phyloP scores from a whole-genome alignment of 2,888 invertebrate genomes.

The Drosophila kuntzei region DNA sequence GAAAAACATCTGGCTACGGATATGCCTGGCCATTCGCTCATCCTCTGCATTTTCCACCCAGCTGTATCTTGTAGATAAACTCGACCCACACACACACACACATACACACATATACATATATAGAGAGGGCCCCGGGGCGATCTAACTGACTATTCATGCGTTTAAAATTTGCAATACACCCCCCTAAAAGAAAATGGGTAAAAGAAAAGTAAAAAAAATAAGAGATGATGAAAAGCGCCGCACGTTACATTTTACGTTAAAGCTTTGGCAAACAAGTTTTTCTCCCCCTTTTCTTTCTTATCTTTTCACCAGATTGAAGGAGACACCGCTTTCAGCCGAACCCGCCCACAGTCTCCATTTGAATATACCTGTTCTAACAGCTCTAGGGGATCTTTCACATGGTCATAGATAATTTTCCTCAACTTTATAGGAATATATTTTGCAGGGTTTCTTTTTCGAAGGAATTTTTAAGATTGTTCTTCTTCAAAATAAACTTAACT shows the following conservation, averaged over 20 bases:
- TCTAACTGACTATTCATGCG: conserved; percentile 76
- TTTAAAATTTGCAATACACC: conserved; percentile 77
- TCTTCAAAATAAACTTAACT: too few species aligned
- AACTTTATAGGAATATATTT: not conserved
- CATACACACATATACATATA: conserved; percentile 4
- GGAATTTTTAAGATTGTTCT: not conserved
- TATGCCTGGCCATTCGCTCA: conserved; percentile 59
- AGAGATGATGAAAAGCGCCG: conserved; percentile 68
- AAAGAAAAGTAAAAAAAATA: conserved; percentile 18
- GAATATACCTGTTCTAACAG: conserved; percentile 48
- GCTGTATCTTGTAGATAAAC: conserved; percentile 73
- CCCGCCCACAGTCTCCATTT: not conserved
- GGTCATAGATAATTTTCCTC: not conserved
- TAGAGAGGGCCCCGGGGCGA: conserved; percentile 45
- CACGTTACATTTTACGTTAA: conserved; percentile 70
- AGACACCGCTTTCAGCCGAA: conserved; percentile 28
- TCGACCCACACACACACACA: conserved; percentile 27
- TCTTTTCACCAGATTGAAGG: conserved; percentile 61
- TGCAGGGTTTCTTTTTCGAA: not conserved
- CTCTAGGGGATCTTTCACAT: not conserved
- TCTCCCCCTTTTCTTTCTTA: conserved; percentile 21
- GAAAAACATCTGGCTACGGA: conserved; percentile 77
- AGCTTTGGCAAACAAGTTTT: conserved; percentile 61
- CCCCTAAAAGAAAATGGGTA: conserved; percentile 55
- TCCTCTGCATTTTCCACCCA: conserved; percentile 37